Base-by-base conservation (phyloP, 1,140 invertebrate genomes). In the Caenorhabditis latens region DNA sequence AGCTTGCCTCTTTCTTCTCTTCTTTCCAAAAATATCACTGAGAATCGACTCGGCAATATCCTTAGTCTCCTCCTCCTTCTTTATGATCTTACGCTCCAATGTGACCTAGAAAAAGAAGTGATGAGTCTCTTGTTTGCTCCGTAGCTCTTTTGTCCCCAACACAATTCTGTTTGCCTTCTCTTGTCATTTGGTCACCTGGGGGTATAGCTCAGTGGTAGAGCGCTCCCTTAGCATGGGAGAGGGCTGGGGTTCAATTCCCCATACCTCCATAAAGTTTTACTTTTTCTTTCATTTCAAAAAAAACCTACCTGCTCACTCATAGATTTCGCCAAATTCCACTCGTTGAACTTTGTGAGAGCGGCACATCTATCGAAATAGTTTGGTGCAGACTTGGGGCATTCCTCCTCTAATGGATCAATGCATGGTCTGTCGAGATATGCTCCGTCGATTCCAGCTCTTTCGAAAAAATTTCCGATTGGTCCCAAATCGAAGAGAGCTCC, bases 391-490 rank as follows among this genome's bases (percentile, higher is more conserved):
- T 94, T 93, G 8, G 98, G 98, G 93, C 98, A 99, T 85, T 96
- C 95, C 0, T 95, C 94, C 93, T 99, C 96, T 89, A 93, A 93
- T 1, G 98, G 97, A 93, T 99, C 95, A 55, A 99, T 94, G 92
- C 98, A 99, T 0, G 97, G 97, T 93, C 98, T 98, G 92, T 97
- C 96, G 94, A 97, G 97, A 94, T 99, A 99, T 19, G 95, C 98
- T 87, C 96, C 95, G 58, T 95, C 95, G 88, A 99, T 97, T 63
- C 97, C 98, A 75, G 79, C 89, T 84, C 89, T 50, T 42, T 89
- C 88, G 86, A 90, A 90, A 42, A 90, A 87, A 21, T 91, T 89
- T 24, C 83, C 89, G 24, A 91, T 91, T 16, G 88, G 88, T 19
- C 90, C 91, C 63, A 92, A 65, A 63, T 92, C 92, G 50, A 91